phyloP scores from a whole-genome alignment of 2,888 invertebrate species.

The Drosophila buzzatii region DNA sequence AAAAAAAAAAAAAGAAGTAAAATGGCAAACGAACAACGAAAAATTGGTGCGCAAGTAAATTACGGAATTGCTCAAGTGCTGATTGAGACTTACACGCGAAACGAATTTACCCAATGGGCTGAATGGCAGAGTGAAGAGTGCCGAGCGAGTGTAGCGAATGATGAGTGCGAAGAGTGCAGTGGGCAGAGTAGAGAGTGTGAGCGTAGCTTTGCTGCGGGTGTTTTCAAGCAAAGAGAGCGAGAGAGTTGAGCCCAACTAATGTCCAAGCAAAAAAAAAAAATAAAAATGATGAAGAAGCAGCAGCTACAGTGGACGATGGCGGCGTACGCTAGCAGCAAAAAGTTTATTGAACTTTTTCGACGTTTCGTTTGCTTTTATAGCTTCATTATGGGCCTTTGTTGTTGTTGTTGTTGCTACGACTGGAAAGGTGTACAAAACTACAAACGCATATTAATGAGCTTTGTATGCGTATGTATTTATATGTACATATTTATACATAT shows the following conservation, averaged over 20 bases:
- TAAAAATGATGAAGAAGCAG: conserved; percentile 34
- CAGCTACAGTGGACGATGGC: conserved; percentile 13
- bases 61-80: conserved; percentile 69
- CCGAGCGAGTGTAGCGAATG: neutral
- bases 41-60: conserved; percentile 67
- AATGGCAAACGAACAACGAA: conserved; percentile 23
- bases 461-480: conserved; percentile 50
- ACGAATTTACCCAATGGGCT: conserved; percentile 44
- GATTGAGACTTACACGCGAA: conserved; percentile 62
- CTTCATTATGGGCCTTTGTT: conserved; percentile 64
- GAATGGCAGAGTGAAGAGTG: conserved; percentile 5
- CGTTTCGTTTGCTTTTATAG: conserved; percentile 66
- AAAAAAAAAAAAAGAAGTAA: conserved; percentile 18
- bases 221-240: conserved; percentile 7
- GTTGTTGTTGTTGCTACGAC: conserved; percentile 23
- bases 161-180: conserved; percentile 6
- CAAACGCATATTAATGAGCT: conserved; percentile 76
- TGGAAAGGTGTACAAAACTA: conserved; percentile 66
- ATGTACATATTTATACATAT: conserved; percentile 9
- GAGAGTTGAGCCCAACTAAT: conserved; percentile 45
- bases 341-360: conserved; percentile 82
- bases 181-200: neutral
- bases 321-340: conserved; percentile 53
- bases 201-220: conserved; percentile 30
- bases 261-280: conserved; percentile 22